Percentiles rank a stretch among this genome's conserved stretches.
These are phyloP conservation scores for Stegophylla sp. DNA, from an alignment of 2,888 invertebrate genomes.

Conservation along the genomic window DNA sequence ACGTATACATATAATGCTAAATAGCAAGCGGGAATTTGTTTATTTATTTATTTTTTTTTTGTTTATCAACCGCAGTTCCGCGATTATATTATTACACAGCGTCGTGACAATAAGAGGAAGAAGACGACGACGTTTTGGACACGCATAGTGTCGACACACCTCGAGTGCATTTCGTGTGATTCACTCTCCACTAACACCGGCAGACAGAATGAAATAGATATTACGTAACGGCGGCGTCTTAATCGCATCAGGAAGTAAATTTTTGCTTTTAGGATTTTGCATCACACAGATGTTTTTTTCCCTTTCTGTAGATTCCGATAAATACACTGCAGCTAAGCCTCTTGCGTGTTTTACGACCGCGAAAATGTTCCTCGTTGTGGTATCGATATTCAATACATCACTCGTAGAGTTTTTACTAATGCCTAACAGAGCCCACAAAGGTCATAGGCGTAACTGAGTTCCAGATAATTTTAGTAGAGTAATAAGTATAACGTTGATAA, in stretches of 20 bases:
- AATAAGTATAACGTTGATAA: too few species aligned
- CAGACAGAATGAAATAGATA: constrained; percentile 17
- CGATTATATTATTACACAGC: not conserved
- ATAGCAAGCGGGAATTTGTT: not conserved
- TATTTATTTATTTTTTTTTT: not conserved
- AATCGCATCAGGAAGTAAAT: constrained; percentile 28
- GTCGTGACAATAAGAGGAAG: not conserved
- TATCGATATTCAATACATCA: too few species aligned
- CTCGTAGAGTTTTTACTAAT: too few species aligned
- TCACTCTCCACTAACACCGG: constrained; percentile 2
- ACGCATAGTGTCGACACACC: constrained; percentile 1
- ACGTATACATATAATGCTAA: not conserved
- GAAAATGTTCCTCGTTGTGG: too few species aligned
- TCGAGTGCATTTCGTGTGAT: constrained; percentile 1
- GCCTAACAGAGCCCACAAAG: too few species aligned
- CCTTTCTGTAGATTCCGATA: too few species aligned
- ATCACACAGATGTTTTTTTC: not conserved
- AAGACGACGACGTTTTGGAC: too few species aligned
- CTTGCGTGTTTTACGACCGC: too few species aligned
- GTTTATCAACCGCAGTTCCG: not conserved
- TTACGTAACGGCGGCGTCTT: constrained; percentile 5
- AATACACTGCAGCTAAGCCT: too few species aligned
- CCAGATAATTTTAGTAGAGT: too few species aligned
- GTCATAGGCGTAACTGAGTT: too few species aligned
- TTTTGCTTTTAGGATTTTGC: not conserved